phyloP scores from a whole-genome alignment of 2,888 invertebrate genomes.

The Synanthedon vespiformis region DNA sequence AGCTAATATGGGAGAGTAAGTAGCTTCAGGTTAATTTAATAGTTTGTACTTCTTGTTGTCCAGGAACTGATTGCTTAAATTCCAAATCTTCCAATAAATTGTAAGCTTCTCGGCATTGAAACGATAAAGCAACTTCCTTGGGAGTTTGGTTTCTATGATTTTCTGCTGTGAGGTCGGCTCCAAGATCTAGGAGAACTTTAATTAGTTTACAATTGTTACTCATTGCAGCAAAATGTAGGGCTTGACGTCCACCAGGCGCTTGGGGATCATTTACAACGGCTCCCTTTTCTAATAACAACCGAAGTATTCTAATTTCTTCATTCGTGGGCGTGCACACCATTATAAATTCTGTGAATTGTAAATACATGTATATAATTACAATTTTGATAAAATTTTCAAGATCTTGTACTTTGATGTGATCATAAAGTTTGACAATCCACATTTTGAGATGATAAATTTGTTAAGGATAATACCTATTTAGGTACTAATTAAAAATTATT shows the following conservation, averaged over 20 bases:
- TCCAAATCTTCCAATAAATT: constrained; percentile 19
- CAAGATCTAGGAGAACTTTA: constrained; percentile 33
- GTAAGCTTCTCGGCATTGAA: constrained; percentile 33
- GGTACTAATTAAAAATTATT: too few species aligned
- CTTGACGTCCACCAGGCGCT: constrained; percentile 51
- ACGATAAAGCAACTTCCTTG: constrained; percentile 39
- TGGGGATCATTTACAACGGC: constrained; percentile 39
- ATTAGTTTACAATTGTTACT: constrained; percentile 49
- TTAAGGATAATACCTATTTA: too few species aligned
- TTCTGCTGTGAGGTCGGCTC: constrained; percentile 32
- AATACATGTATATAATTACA: background rate
- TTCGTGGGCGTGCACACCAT: constrained; percentile 44
- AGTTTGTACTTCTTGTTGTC: too few species aligned
- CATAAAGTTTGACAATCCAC: too few species aligned
- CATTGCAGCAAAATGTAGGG: constrained; percentile 64
- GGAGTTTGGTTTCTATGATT: constrained; percentile 52
- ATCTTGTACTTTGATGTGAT: too few species aligned
- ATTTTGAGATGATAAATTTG: too few species aligned
- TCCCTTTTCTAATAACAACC: constrained; percentile 39
- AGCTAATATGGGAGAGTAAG: constrained; percentile 8
- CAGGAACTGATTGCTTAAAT: constrained; percentile 4
- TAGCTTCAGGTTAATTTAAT: constrained; percentile 17
- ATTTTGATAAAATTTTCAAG: too few species aligned
- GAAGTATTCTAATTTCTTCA: constrained; percentile 43
- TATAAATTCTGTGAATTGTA: constrained; percentile 37